A percentile compares a stretch with the other conserved stretches of the same genome.
phyloP scores from a whole-genome alignment of 2,797 vertebrate genomes.

The Chiroxiphia lanceolata region DNA sequence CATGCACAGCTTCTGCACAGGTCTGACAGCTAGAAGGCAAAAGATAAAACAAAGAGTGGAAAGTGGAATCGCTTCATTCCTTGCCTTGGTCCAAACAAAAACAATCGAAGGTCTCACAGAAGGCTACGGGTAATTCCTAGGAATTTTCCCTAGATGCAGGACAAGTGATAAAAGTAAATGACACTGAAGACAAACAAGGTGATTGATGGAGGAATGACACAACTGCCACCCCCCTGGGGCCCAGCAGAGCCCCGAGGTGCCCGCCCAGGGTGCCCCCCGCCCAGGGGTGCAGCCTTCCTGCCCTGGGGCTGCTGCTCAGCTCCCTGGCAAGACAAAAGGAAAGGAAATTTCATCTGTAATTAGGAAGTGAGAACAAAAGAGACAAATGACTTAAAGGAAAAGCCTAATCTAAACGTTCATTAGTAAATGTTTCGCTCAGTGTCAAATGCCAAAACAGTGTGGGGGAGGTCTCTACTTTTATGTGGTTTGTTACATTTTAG shows the following conservation, averaged over 20 bases:
- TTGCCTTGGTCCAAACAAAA: neutral
- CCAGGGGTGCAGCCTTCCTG: conserved; percentile 31
- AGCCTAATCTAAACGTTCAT: conserved; percentile 40
- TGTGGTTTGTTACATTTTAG: neutral
- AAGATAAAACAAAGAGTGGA: neutral
- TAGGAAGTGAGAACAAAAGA: conserved; percentile 64
- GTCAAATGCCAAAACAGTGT: neutral
- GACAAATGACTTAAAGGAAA: conserved; percentile 57
- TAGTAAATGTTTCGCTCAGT: neutral
- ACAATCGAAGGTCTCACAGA: neutral
- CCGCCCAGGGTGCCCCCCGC: neutral
- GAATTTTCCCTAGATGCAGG: neutral
- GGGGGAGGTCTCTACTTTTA: neutral
- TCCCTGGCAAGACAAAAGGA: conserved; percentile 20
- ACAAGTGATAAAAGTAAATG: neutral
- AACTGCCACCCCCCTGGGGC: neutral
- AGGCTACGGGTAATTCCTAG: neutral
- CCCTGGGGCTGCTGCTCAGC: neutral
- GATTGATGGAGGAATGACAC: neutral
- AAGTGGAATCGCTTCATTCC: neutral
- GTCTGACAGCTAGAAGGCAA: neutral
- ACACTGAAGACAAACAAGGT: neutral
- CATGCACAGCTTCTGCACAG: neutral
- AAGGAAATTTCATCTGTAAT: conserved; percentile 48
- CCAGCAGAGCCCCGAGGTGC: neutral